Evolutionary conservation across 2,113 vertebrate species (phyloP), one percentile per base, ranked within the genome.

Genomic region (Noturus placidus): DNA sequence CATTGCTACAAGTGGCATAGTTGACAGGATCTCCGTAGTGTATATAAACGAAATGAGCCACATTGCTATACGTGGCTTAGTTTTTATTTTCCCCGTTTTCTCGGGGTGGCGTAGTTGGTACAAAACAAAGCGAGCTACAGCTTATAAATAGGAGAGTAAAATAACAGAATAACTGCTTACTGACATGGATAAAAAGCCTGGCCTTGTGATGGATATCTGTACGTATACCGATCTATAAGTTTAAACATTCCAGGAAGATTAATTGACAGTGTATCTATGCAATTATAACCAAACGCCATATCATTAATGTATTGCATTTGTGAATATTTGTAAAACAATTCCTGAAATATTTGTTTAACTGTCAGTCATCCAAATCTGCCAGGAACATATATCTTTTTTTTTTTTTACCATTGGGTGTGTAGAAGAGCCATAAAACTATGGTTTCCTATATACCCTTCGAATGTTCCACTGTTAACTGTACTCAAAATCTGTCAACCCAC

Each of bases 121-220:
- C n/a, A n/a, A n/a, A n/a, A n/a, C n/a, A n/a, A n/a, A n/a, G n/a
- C n/a, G n/a, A n/a, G n/a, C n/a, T n/a, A n/a, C 84, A 46, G 77
- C 65, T 77, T 54, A 30, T 59, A 82, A 89, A 85, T 81, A 52
- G 67, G 54, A 82, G 42, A 74, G 82, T 87, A 56, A 87, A 87
- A 81, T 4, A 76, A 7, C 38, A 22, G 17, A 76, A 67, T 77
- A 54, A 79, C n/a, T 52, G 19, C 72, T 25, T 65, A 30, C 72
- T 85, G 65, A 35, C 35, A 38, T 30, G 33, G 70, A 85, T 56
- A 25, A 78, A 78, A 54, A 79, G 35, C 78, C 59, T 79, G 77
- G 5, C 57, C 25, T 87, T 77, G 14, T 87, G 59, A 80, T 52
- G 61, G 11, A 85, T 63, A 61, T 65, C 63, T 87, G 14, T 67